Conservation (phyloP, 2,113 vertebrate species). For the Muntiacus reevesi region DNA sequence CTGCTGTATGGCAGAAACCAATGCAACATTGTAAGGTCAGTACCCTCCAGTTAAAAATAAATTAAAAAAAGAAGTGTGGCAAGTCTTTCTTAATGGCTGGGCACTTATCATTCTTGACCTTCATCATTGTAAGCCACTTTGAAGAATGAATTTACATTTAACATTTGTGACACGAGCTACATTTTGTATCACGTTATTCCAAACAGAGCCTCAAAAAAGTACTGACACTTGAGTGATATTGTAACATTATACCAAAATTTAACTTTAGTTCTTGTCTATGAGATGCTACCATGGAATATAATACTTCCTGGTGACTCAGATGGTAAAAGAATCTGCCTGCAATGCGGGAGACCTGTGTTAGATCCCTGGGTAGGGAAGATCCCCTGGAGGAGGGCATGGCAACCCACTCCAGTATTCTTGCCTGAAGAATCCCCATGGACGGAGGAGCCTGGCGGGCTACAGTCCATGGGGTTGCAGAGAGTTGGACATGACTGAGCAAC, state of each 20-base stretch:
- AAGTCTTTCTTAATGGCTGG: background rate
- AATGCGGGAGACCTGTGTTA: background rate
- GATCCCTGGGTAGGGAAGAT: background rate
- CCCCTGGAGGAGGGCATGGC: background rate
- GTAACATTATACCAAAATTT: background rate
- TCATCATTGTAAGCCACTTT: background rate
- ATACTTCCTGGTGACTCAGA: background rate
- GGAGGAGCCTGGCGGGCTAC: accelerated
- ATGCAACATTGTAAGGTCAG: background rate
- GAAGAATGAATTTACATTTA: background rate
- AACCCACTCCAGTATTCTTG: background rate
- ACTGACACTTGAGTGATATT: background rate
- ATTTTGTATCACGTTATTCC: background rate
- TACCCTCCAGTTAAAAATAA: background rate
- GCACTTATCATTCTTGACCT: background rate
- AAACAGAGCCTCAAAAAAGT: background rate
- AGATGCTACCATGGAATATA: background rate
- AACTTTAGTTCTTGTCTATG: background rate
- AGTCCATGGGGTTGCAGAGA: background rate
- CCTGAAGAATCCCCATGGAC: background rate
- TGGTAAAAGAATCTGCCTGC: background rate
- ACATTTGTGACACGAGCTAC: background rate
- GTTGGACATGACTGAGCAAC: background rate
- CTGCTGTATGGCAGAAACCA: background rate
- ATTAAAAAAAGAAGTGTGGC: background rate